Evolutionary conservation across 53 echinoderm and acorn worm species (phyloP), one percentile per base, ranked within the genome.

Genomic region (Paelopatides confundens): DNA sequence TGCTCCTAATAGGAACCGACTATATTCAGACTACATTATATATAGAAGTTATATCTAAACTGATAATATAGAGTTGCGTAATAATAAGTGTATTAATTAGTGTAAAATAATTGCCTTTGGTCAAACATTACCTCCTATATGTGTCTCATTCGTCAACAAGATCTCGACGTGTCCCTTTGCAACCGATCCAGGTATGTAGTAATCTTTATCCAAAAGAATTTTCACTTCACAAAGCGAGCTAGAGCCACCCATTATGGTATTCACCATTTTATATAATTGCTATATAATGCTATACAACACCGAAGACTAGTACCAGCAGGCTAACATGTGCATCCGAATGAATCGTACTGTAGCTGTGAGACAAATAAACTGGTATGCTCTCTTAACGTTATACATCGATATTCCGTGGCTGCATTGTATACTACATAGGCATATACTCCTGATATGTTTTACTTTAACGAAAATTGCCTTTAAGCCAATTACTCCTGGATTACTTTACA

Each of bases 211-310:
- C 79, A 79, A 27, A 21, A 79, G 2, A 52, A 79, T 79, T 35
- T 79, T 79, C 51, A 79, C 79, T 27, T 79, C 79, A 79, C 79
- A 79, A 33, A 31, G 49, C 49, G 79, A 79, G 32, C 47, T 51
- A 24, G 79, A 79, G 4, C 79, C 79, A 31, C 79, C 79, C 79
- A 79, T 79, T 13, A 79, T 51, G 54, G 50, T 29, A 31, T 67
- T 31, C 32, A 79, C 79, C 79, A 79, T 79, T 53, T 79, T 79
- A 79, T 27, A 24, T 8, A 58, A 21, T 58, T 58, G 26, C 7
- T 6, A 5, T 58, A 3, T 0, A 58, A 5, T 58, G 58, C n/a
- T 6, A 5, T 58, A 58, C 58, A 58, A 58, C 58, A n/a, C 58
- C 58, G 4, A 58, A 43, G 3, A 43, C 9, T 43, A 43, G 58